Evolutionary conservation across 2,797 vertebrate species (phyloP).

Genomic region (Syngnathus acus): DNA sequence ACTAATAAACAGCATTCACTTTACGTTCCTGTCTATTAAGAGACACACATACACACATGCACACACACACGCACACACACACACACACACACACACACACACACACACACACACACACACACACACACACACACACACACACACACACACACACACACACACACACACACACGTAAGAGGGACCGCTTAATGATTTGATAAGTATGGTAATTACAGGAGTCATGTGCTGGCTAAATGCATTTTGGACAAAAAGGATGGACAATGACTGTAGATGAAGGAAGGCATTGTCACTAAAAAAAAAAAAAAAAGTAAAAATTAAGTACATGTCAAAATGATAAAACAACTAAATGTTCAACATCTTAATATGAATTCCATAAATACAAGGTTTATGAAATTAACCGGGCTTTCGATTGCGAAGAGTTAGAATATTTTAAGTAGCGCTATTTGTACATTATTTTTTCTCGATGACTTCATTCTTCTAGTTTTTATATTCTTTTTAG

Average conservation of each 20-base stretch:
- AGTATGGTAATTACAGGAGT: neutral
- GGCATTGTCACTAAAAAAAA: too few species aligned
- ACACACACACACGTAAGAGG: conserved; percentile 2
- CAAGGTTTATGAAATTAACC: neutral
- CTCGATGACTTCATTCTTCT: neutral
- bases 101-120: conserved; percentile 16
- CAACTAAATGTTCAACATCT: neutral
- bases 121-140: conserved; percentile 18
- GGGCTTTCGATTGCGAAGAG: neutral
- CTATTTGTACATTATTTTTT: neutral
- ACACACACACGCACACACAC: conserved; percentile 18
- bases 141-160: conserved; percentile 18
- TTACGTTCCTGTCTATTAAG: conserved; percentile 38
- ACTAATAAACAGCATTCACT: conserved; percentile 27
- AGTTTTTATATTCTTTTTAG: neutral
- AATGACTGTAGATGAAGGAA: neutral
- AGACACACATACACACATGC: conserved; percentile 19
- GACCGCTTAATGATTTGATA: neutral
- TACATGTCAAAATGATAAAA: neutral
- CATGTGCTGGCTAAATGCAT: conserved; percentile 2
- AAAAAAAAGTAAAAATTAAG: neutral
- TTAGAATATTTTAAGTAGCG: neutral
- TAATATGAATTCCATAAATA: neutral
- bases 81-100: conserved; percentile 12
- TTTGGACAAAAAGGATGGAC: neutral